Percentiles rank a stretch among this genome's conserved stretches.
Evolutionary conservation across 1,140 invertebrate genomes (phyloP).

Genomic region (Leptinotarsa undecemlineata): DNA sequence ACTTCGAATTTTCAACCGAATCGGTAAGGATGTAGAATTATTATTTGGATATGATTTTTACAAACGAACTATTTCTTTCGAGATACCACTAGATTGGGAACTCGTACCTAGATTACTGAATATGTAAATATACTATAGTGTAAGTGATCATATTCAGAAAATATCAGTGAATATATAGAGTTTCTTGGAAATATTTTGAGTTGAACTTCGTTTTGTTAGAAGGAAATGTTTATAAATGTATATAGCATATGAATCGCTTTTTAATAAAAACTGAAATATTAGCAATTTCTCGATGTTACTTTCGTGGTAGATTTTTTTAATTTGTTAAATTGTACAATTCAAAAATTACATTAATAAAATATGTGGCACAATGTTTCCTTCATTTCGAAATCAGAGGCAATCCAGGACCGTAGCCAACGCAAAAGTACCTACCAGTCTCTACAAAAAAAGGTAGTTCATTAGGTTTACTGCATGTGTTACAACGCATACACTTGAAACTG

Average conservation of each 20-base stretch:
- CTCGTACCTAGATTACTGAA: background rate
- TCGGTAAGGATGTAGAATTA: background rate
- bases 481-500: slow-evolving; percentile 10
- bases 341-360: slow-evolving; percentile 25
- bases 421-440: background rate
- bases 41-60: background rate
- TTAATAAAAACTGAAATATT: slow-evolving; percentile 12
- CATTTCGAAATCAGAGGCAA: background rate
- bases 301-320: slow-evolving; percentile 19
- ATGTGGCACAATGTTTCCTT: slow-evolving; percentile 18
- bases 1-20: background rate
- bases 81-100: background rate
- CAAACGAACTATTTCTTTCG: background rate
- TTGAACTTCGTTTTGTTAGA: slow-evolving; percentile 14
- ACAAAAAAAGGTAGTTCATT: background rate
- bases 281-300: slow-evolving; percentile 15
- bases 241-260: slow-evolving; percentile 17
- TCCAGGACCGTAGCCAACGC: background rate
- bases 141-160: slow-evolving; percentile 16
- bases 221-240: slow-evolving; percentile 26
- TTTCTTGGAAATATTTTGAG: background rate
- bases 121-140: background rate
- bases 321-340: slow-evolving; percentile 27
- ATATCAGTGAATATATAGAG: background rate
- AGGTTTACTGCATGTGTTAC: background rate